These are phyloP conservation scores for Panulirus ornatus DNA, from an alignment of 1,140 invertebrate genomes.

Conservation along the genomic window DNA sequence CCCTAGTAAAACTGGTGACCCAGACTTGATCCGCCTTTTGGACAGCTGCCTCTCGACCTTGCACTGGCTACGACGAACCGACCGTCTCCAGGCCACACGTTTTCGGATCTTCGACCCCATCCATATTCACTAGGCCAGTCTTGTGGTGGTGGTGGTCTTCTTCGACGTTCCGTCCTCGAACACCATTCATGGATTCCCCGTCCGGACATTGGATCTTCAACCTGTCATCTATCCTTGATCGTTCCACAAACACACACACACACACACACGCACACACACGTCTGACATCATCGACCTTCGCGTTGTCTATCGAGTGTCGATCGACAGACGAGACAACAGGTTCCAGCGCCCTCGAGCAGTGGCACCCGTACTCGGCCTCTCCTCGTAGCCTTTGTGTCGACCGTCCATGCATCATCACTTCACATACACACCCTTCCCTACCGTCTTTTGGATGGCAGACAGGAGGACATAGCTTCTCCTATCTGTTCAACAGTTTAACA, in stretches of 20 bases:
- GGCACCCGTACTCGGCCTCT: no score
- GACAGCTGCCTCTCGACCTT: not conserved
- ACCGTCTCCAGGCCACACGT: not conserved
- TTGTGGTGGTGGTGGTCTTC: not conserved
- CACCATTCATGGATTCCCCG: no score
- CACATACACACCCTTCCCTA: not conserved
- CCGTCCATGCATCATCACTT: not conserved
- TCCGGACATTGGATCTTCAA: no score
- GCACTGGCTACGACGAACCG: not conserved
- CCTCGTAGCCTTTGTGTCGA: not conserved
- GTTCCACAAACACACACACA: no score
- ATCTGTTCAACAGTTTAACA: not conserved
- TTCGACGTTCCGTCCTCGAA: not conserved
- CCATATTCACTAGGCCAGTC: not conserved
- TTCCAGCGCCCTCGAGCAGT: not conserved
- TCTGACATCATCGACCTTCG: no score
- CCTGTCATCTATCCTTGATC: no score
- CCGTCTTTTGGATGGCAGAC: not conserved
- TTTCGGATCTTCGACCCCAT: not conserved
- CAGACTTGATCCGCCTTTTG: not conserved
- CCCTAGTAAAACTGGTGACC: not conserved
- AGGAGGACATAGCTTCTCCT: slow-evolving; percentile 1
- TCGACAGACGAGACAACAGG: not conserved
- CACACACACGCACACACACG: no score
- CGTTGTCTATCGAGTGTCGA: no score